phyloP scores from a whole-genome alignment of 2,113 vertebrate species.

The Bathybates hornii region DNA sequence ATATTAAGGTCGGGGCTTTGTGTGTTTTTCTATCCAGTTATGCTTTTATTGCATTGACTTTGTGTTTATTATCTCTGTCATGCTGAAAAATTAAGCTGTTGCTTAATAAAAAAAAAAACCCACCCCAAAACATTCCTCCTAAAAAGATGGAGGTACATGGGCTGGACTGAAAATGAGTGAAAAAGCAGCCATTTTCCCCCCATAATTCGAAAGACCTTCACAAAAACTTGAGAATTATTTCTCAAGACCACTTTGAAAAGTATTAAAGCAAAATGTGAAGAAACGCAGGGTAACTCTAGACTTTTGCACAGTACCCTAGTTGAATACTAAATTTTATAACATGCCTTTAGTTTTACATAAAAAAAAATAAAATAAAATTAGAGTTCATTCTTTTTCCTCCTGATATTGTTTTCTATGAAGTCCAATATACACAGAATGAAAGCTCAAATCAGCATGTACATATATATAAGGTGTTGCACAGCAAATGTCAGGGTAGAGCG shows the following conservation, averaged over 20 bases:
- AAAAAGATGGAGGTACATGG: background rate
- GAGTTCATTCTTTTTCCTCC: background rate
- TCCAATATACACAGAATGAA: background rate
- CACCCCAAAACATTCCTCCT: background rate
- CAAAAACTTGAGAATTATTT: background rate
- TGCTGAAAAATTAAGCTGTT: background rate
- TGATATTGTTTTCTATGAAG: background rate
- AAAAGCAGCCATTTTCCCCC: fast-evolving
- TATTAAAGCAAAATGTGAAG: background rate
- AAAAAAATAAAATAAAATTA: background rate
- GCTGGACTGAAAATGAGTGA: background rate
- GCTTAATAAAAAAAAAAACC: fast-evolving
- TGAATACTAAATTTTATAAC: background rate
- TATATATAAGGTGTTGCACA: background rate
- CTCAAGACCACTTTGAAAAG: background rate
- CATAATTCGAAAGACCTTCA: background rate
- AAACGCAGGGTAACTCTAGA: background rate
- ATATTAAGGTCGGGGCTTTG: background rate
- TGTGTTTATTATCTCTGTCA: background rate
- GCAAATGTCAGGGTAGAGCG: background rate
- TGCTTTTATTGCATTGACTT: background rate
- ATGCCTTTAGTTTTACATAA: background rate
- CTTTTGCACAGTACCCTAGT: background rate
- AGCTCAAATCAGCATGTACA: background rate
- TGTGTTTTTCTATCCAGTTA: background rate